Evolutionary conservation across 2,797 vertebrate genomes (phyloP).

Genomic region (Carcharodon carcharias): DNA sequence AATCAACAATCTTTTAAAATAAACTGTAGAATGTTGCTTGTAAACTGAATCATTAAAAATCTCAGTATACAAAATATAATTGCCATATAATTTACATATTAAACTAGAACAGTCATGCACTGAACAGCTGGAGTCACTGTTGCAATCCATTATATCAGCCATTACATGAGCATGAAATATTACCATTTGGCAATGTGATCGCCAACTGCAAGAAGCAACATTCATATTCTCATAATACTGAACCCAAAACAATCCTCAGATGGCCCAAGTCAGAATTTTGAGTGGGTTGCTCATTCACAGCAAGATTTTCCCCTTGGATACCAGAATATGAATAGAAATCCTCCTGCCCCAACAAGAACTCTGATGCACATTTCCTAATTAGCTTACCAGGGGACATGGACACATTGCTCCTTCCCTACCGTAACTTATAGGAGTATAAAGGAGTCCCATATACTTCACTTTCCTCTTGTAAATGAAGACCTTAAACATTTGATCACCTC

Average conservation of each 20-base stretch:
- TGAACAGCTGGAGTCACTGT: neutral
- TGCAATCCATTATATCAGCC: neutral
- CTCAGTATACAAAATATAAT: neutral
- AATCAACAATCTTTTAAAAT: neutral
- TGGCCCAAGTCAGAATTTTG: neutral
- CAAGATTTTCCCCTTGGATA: neutral
- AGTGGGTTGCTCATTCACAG: neutral
- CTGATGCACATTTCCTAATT: neutral
- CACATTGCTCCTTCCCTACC: neutral
- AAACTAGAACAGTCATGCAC: neutral
- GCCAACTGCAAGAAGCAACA: neutral
- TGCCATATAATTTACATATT: neutral
- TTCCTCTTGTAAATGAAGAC: neutral
- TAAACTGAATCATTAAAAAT: constrained; percentile 20
- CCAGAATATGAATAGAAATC: neutral
- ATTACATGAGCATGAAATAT: neutral
- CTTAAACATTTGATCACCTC: neutral
- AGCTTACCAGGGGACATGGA: neutral
- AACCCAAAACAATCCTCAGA: neutral
- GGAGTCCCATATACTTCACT: neutral
- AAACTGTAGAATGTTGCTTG: neutral
- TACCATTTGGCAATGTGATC: neutral
- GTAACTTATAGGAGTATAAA: neutral
- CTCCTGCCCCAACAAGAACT: neutral
- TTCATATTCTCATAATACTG: neutral